Evolutionary conservation across 2,113 vertebrate genomes (phyloP).

Genomic region (Chinchilla lanigera): DNA sequence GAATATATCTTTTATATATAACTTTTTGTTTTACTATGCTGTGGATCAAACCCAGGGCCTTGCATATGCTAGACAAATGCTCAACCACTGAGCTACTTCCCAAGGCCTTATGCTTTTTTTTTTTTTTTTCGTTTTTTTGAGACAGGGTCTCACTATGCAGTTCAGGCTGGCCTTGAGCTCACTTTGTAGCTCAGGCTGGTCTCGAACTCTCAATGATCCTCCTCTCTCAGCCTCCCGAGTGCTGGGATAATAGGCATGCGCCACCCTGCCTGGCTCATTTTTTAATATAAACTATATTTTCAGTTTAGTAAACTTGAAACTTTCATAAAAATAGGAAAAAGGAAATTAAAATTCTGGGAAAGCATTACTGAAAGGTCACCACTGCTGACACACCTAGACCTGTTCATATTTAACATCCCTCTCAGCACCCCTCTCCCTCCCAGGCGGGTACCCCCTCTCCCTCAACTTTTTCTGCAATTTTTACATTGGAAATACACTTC

Average conservation of each 20-base stretch:
- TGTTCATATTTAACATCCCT: not conserved
- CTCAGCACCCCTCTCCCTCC: not conserved
- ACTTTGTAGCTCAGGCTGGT: too few relatives aligned
- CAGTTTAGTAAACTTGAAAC: not conserved
- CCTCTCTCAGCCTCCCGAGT: too few relatives aligned
- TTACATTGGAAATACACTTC: not conserved
- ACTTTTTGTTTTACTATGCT: not conserved
- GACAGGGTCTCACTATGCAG: too few relatives aligned
- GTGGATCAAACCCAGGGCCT: not conserved
- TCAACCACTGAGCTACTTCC: not conserved
- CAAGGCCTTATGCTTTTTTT: too few relatives aligned
- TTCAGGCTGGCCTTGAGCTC: too few relatives aligned
- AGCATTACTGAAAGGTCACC: not conserved
- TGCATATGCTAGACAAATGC: not conserved
- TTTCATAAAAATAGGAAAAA: conserved; percentile 10
- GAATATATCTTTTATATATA: conserved; percentile 26
- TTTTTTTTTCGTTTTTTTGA: too few relatives aligned
- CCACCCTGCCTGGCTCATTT: too few relatives aligned
- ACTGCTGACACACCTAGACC: not conserved
- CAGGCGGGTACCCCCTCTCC: not conserved
- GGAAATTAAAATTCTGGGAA: not conserved
- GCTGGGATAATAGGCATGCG: too few relatives aligned
- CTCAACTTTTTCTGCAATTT: not conserved
- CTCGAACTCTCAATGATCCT: too few relatives aligned
- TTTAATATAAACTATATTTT: not conserved